A percentile compares a stretch with the other conserved stretches of the same genome.
Conservation (phyloP, 2,888 invertebrate genomes). For the Galeopsomyia nigrocyanea region DNA sequence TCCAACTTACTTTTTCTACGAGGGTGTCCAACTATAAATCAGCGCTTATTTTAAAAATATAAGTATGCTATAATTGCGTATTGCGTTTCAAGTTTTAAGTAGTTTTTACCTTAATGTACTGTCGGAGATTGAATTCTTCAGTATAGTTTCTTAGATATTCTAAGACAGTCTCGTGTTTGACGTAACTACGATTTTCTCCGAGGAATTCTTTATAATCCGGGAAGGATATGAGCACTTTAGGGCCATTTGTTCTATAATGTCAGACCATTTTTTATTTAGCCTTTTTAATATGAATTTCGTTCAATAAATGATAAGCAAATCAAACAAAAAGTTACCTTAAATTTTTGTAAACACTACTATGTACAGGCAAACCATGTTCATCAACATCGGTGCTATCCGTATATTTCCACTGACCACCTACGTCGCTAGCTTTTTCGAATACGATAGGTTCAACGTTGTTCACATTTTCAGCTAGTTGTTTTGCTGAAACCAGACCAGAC, state of each 20-base stretch:
- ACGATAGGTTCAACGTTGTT: conserved; percentile 72
- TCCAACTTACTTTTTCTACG: conserved; percentile 70
- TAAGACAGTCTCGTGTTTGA: conserved; percentile 77
- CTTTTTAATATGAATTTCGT: too few species aligned
- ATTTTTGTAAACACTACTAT: conserved; percentile 86
- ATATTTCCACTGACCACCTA: conserved; percentile 89
- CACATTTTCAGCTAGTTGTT: conserved; percentile 72
- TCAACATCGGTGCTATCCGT: conserved; percentile 76
- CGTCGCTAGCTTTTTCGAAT: conserved; percentile 77
- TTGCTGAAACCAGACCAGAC: conserved; percentile 77
- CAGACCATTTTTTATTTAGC: background rate
- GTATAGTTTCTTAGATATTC: conserved; percentile 79
- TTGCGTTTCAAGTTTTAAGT: background rate
- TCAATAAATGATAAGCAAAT: too few species aligned
- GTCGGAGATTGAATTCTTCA: conserved; percentile 73
- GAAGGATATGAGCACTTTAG: conserved; percentile 86
- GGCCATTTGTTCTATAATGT: conserved; percentile 80
- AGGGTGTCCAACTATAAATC: conserved; percentile 71
- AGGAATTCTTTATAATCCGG: conserved; percentile 77
- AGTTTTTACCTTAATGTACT: conserved; percentile 74
- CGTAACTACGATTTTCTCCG: conserved; percentile 74
- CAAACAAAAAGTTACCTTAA: conserved; percentile 71
- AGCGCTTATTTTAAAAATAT: too few species aligned
- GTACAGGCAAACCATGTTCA: conserved; percentile 77
- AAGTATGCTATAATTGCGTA: background rate